Conservation (phyloP, 2,888 invertebrate genomes). For the Oscheius myriophilus region DNA sequence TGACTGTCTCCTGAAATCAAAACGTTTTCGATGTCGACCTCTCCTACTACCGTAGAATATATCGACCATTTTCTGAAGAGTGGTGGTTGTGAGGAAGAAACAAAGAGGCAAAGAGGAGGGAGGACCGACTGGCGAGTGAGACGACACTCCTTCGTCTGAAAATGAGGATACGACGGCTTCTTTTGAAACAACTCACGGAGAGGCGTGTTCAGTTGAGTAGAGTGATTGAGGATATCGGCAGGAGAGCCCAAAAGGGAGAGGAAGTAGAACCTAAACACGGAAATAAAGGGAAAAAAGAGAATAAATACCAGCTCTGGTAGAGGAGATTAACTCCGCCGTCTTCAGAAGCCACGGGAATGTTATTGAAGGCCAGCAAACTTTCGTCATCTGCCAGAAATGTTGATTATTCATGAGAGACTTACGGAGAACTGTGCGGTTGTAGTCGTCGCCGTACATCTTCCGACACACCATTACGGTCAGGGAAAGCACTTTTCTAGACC, state of each 20-base stretch:
- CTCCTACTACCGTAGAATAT: conserved; percentile 62
- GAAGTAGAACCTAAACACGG: conserved; percentile 39
- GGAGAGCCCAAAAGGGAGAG: conserved; percentile 51
- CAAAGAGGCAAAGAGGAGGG: conserved; percentile 47
- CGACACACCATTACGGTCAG: conserved; percentile 58
- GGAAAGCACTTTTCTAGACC: conserved; percentile 63
- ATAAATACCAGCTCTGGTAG: conserved; percentile 45
- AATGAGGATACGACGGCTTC: conserved; percentile 32
- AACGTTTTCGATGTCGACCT: too few relatives aligned
- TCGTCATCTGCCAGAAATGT: conserved; percentile 42
- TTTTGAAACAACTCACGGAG: conserved; percentile 38
- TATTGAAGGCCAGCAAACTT: conserved; percentile 37
- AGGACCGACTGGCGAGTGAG: conserved; percentile 3
- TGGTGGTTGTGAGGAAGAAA: conserved; percentile 63
- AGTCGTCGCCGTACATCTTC: conserved; percentile 62
- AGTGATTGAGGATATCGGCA: conserved; percentile 45
- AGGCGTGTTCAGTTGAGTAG: conserved; percentile 42
- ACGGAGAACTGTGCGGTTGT: conserved; percentile 52
- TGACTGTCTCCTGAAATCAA: conserved; percentile 21
- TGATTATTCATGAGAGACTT: not conserved
- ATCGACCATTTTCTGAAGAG: conserved; percentile 64
- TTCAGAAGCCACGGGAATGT: conserved; percentile 38
- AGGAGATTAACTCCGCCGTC: conserved; percentile 45
- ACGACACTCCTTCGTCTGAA: conserved; percentile 31
- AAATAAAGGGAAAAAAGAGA: not conserved